Percentiles rank a stretch among this genome's conserved stretches.
Conservation (phyloP, 1,140 invertebrate species). For the Dendroctonus valens region DNA sequence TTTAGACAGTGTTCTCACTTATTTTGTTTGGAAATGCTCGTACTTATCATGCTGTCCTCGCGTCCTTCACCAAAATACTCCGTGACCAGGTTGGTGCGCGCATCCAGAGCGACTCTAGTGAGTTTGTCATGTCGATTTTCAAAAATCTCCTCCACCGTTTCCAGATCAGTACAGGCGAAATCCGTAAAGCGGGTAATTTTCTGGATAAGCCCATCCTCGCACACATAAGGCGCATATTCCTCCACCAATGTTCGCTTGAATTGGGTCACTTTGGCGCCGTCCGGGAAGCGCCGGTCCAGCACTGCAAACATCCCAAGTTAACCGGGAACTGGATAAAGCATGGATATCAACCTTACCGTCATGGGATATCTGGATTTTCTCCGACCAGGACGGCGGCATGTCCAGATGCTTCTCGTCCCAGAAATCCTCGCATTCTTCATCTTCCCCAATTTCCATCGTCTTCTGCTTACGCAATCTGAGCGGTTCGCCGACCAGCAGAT, state of each 20-base stretch:
- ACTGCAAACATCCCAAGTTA: constrained; percentile 52
- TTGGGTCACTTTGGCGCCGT: constrained; percentile 65
- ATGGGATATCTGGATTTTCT: constrained; percentile 64
- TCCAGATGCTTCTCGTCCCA: constrained; percentile 72
- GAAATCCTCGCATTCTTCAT: constrained; percentile 51
- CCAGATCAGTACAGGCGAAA: constrained; percentile 61
- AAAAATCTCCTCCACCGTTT: constrained; percentile 65
- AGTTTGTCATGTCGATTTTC: constrained; percentile 69
- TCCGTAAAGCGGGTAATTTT: constrained; percentile 69
- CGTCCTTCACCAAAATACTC: constrained; percentile 71
- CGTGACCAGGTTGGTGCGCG: constrained; percentile 55
- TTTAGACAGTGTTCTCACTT: neutral
- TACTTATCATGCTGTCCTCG: constrained; percentile 62
- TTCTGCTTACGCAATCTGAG: constrained; percentile 48
- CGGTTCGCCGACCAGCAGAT: constrained; percentile 67
- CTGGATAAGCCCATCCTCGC: constrained; percentile 68
- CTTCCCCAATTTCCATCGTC: constrained; percentile 51
- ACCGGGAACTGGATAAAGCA: neutral
- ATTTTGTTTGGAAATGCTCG: constrained; percentile 1
- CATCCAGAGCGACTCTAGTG: constrained; percentile 58
- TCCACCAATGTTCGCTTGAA: constrained; percentile 77
- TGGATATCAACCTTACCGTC: constrained; percentile 54
- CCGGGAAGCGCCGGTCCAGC: constrained; percentile 72
- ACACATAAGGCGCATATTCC: constrained; percentile 72
- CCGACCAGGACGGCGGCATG: constrained; percentile 77